phyloP scores from a whole-genome alignment of 1,140 invertebrate genomes.

The Goniozus legneri region DNA sequence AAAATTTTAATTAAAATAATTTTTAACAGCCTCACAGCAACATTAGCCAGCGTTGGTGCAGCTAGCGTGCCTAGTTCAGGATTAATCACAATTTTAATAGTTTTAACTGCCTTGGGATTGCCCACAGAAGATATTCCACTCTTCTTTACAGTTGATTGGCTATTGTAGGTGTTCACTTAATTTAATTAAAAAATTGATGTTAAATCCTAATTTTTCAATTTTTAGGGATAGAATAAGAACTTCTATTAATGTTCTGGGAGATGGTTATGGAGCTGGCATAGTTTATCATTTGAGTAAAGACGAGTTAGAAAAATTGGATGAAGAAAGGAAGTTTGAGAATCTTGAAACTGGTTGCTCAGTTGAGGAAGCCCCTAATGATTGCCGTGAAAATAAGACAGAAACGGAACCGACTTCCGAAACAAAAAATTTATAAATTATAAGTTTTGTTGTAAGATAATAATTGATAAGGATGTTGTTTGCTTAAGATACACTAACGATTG shows the following conservation, averaged over 20 bases:
- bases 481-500: no score
- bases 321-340: constrained; percentile 35
- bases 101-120: constrained; percentile 69
- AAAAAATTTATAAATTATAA: no score
- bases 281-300: constrained; percentile 71
- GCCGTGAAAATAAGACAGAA: constrained; percentile 11
- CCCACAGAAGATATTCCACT: constrained; percentile 68
- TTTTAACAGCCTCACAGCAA: constrained; percentile 64
- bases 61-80: constrained; percentile 75
- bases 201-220: no score
- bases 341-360: constrained; percentile 29
- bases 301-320: constrained; percentile 59
- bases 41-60: constrained; percentile 73
- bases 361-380: constrained; percentile 7
- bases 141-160: constrained; percentile 75
- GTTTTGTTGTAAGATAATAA: no score
- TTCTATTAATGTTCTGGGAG: constrained; percentile 77
- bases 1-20: constrained; percentile 4
- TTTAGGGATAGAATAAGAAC: constrained; percentile 65
- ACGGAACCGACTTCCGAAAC: constrained; percentile 27
- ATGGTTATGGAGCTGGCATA: constrained; percentile 77
- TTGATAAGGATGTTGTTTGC: no score
- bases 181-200: background rate
- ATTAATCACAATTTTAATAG: constrained; percentile 75
- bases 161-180: constrained; percentile 70